These are phyloP conservation scores for Apocheima hispidaria DNA, from an alignment of 2,888 invertebrate species.

Conservation along the genomic window DNA sequence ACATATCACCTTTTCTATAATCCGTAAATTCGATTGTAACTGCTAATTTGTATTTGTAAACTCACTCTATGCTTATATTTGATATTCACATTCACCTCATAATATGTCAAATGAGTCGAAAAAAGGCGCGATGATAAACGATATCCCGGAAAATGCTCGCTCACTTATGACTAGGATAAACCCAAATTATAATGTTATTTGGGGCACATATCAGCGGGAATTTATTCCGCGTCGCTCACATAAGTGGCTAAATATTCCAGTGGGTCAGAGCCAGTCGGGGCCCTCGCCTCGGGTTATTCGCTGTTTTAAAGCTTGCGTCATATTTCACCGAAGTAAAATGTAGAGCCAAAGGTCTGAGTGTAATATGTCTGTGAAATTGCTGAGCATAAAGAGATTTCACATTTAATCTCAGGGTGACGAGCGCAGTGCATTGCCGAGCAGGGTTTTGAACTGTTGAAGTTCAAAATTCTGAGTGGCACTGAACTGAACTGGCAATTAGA, in stretches of 20 bases:
- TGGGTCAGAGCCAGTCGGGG: conserved; percentile 31
- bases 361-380: no score
- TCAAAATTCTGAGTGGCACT: no score
- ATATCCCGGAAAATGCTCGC: conserved; percentile 41
- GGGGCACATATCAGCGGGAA: conserved; percentile 40
- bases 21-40: not conserved
- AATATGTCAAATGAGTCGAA: conserved; percentile 42
- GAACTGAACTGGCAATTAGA: no score
- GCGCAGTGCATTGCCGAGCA: no score
- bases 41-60: conserved; percentile 12
- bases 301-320: conserved; percentile 31
- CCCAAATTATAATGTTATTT: conserved; percentile 46
- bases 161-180: conserved; percentile 46
- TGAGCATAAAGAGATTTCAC: no score
- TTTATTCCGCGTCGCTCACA: conserved; percentile 36
- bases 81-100: conserved; percentile 36
- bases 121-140: conserved; percentile 43
- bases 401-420: no score
- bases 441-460: no score
- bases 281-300: conserved; percentile 21
- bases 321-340: conserved; percentile 25
- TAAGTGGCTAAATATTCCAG: conserved; percentile 40
- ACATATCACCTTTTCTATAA: no score
- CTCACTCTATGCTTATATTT: conserved; percentile 32
- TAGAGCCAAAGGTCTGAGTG: not conserved